Evolutionary conservation across 2,113 vertebrate genomes (phyloP).

Genomic region (rabbit (Oryctolagus cuniculus)): DNA sequence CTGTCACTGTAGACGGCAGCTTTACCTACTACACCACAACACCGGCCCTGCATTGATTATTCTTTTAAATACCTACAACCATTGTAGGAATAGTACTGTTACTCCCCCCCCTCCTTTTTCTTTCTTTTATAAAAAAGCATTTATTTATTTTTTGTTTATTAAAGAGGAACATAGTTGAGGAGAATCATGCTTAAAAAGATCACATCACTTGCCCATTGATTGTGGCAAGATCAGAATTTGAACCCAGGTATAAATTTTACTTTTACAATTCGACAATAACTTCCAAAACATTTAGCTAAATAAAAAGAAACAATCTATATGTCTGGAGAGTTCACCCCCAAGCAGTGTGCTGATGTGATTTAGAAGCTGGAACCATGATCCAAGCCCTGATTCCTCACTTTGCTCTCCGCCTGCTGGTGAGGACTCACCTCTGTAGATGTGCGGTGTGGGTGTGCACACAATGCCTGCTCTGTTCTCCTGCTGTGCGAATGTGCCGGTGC

Average conservation of each 20-base stretch:
- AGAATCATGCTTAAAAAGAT: neutral
- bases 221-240: neutral
- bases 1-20: no score
- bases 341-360: neutral
- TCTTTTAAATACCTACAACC: slow-evolving; percentile 18
- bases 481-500: rapidly evolving
- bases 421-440: neutral
- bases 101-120: neutral
- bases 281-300: slow-evolving; percentile 47
- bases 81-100: neutral
- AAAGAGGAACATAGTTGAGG: neutral
- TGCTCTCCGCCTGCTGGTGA: neutral
- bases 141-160: no score
- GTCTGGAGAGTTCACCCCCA: neutral
- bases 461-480: neutral
- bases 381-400: neutral
- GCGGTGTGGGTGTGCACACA: rapidly evolving
- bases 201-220: neutral
- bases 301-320: neutral
- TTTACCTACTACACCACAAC: no score
- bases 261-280: slow-evolving; percentile 21
- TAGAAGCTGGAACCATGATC: neutral
- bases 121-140: no score
- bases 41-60: neutral
- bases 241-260: neutral